These are phyloP conservation scores for Jordanella pulchra DNA, from an alignment of 2,797 vertebrate species.

Conservation along the genomic window DNA sequence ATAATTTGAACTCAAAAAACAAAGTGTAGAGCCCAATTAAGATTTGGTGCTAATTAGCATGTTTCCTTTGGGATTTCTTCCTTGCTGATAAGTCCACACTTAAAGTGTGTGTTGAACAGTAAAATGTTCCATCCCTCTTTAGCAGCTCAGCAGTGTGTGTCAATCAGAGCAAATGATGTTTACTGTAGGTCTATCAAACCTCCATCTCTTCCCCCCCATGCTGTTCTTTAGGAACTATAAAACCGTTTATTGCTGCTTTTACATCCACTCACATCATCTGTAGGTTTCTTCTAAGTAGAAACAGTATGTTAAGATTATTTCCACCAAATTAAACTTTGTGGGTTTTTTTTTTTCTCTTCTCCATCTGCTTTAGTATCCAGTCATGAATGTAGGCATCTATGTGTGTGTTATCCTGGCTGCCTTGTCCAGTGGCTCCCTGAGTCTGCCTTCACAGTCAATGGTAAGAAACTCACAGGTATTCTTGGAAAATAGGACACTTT, in stretches of 20 bases:
- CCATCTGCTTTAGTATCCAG: constrained; percentile 34
- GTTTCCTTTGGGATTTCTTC: constrained; percentile 27
- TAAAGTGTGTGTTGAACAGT: constrained; percentile 1
- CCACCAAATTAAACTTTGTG: constrained; percentile 7
- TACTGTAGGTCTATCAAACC: constrained; percentile 21
- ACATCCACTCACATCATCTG: neutral
- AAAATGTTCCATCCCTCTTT: constrained; percentile 7
- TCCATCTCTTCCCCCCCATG: neutral
- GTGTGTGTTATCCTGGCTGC: constrained; percentile 73
- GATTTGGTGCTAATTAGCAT: constrained; percentile 27
- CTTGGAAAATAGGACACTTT: neutral
- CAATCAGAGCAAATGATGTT: constrained; percentile 14
- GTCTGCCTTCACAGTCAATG: constrained; percentile 59
- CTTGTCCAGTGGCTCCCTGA: constrained; percentile 64
- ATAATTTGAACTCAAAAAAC: constrained; percentile 9
- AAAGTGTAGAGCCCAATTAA: constrained; percentile 6
- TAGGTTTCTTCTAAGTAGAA: neutral
- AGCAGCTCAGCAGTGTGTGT: neutral
- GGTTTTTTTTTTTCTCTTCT: neutral
- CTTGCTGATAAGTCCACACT: constrained; percentile 8
- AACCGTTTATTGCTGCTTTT: constrained; percentile 37
- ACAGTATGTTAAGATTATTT: neutral
- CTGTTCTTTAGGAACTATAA: neutral
- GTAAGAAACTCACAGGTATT: constrained; percentile 41
- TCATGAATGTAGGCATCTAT: constrained; percentile 72